Evolutionary conservation across 2,797 vertebrate species (phyloP), one percentile per base, ranked within the genome.

Genomic region (Notolepis coatsorum): DNA sequence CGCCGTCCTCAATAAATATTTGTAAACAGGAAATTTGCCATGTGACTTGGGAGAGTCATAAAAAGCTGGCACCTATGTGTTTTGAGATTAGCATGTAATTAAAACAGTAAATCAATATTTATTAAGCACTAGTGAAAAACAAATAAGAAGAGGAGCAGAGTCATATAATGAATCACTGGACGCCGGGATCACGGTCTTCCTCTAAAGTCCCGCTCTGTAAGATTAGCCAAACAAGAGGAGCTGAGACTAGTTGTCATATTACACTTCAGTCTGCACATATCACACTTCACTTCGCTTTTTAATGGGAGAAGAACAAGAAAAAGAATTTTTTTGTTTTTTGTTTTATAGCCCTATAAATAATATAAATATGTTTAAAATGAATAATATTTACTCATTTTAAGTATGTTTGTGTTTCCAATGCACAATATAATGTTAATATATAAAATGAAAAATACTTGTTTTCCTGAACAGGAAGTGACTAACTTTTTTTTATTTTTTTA

Each of bases 51-150:
- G 90, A 89, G 89, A 90, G 87, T 80, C 66, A 83, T 92, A 88
- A 92, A n/a, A 67, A 72, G 13, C 59, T 30, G 68, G 68, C 80
- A 86, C 87, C 84, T 86, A 71, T 85, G 87, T 88, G 86, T 81
- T 89, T 90, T 90, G 84, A 91, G 89, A 91, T 91, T 89, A 91
- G 85, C 80, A 79, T 88, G 83, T 90, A 89, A 92, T 91, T 91
- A 91, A 90, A 90, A 90, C 84, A 71, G 73, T 85, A 89, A 92
- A 92, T 91, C 88, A 88, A 89, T 91, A 90, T 91, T 87, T 92
- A 91, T 89, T 85, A 90, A 89, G 84, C 76, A 75, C 70, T 66
- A 64, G 48, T 76, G 75, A 50, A 70, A 86, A 82, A 79, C 68
- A 79, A 82, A 84, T 82, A 43, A 71, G 76, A 79, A 72, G 62